Percentiles rank a stretch among this genome's conserved stretches.
These are phyloP conservation scores for Frankliniella fusca DNA, from an alignment of 2,888 invertebrate genomes.

Conservation along the genomic window DNA sequence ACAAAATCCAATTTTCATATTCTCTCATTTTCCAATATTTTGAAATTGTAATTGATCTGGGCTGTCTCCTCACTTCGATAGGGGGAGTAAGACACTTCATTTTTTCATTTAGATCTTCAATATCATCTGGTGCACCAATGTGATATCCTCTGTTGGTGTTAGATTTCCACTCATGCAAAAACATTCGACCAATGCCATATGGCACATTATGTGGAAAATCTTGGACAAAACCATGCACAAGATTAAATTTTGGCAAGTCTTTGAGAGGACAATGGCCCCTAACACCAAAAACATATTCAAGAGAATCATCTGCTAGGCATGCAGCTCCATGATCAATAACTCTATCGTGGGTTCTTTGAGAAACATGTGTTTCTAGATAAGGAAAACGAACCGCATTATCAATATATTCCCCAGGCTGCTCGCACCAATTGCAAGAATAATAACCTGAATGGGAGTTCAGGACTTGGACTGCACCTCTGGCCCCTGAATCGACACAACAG, in stretches of 20 bases:
- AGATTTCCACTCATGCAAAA: not conserved
- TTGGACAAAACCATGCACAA: not conserved
- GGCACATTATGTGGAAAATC: not conserved
- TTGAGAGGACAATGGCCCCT: not conserved
- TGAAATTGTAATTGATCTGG: not conserved
- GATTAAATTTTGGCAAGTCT: not conserved
- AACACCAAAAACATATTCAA: not conserved
- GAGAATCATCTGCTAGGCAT: not conserved
- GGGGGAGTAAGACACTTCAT: not conserved
- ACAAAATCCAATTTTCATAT: not conserved
- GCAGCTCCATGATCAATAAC: not conserved
- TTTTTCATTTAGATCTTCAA: not conserved
- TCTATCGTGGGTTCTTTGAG: not conserved
- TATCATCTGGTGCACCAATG: not conserved
- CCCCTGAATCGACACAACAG: constrained; percentile 3
- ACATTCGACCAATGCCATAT: not conserved
- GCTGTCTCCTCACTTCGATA: not conserved
- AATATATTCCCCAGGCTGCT: not conserved
- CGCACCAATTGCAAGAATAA: constrained; percentile 5
- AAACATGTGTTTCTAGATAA: not conserved
- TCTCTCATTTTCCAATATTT: not conserved
- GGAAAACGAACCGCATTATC: not conserved
- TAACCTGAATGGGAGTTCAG: not conserved
- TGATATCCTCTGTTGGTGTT: not conserved
- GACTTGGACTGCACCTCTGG: not conserved